A percentile compares a stretch with the other conserved stretches of the same genome.
Evolutionary conservation across 2,888 invertebrate species (phyloP).

Genomic region (Balanococcus diminutus): DNA sequence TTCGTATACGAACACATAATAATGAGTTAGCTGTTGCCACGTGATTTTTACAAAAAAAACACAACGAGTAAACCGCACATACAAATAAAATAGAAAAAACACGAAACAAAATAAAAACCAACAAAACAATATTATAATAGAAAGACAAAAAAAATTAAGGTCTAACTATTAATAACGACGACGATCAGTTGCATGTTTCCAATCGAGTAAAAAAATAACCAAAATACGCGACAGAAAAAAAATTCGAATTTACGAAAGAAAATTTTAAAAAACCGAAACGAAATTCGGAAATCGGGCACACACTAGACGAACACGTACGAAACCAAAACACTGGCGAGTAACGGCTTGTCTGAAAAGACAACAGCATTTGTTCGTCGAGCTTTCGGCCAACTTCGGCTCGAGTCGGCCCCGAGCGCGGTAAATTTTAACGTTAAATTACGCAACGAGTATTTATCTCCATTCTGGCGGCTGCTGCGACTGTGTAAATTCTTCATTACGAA

Average conservation of each 20-base stretch:
- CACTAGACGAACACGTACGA: constrained; percentile 21
- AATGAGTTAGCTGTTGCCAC: constrained; percentile 52
- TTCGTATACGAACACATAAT: constrained; percentile 49
- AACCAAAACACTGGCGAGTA: constrained; percentile 46
- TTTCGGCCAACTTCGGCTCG: neutral
- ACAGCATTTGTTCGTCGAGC: constrained; percentile 31
- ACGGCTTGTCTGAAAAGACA: constrained; percentile 43
- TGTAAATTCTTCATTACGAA: constrained; percentile 34
- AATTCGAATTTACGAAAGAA: constrained; percentile 31
- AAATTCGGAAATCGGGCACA: neutral
- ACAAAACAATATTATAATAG: constrained; percentile 9
- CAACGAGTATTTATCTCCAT: neutral
- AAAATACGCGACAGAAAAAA: constrained; percentile 18
- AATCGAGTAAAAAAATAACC: neutral
- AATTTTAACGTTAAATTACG: constrained; percentile 23
- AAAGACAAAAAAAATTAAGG: constrained; percentile 26
- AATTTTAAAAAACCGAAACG: neutral
- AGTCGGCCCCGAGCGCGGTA: neutral
- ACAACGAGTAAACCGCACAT: constrained; percentile 50
- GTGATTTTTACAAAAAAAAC: constrained; percentile 48
- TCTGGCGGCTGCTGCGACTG: neutral
- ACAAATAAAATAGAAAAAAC: constrained; percentile 36
- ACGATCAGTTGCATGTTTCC: constrained; percentile 17
- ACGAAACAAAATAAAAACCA: constrained; percentile 36
- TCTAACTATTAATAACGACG: constrained; percentile 40